phyloP scores from a whole-genome alignment of 2,888 invertebrate species.

The Drosophila fulvimacula region DNA sequence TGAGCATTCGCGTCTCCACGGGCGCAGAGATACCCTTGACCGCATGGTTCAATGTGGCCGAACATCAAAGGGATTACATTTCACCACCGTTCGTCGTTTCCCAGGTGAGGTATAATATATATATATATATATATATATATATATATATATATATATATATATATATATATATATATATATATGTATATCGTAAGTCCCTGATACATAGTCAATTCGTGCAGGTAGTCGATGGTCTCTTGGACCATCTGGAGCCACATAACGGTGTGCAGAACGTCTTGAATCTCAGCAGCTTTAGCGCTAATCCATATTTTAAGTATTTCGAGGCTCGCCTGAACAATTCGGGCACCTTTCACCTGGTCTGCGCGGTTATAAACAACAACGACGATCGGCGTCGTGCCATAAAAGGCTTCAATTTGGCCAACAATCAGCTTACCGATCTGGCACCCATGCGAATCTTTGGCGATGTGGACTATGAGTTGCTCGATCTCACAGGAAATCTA shows the following conservation, averaged over 20 bases:
- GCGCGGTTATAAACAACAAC: constrained; percentile 75
- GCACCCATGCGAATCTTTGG: constrained; percentile 72
- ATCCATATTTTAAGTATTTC: constrained; percentile 64
- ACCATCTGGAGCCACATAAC: constrained; percentile 55
- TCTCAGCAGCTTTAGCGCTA: constrained; percentile 68
- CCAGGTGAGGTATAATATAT: constrained; percentile 52
- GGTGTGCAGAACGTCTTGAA: constrained; percentile 73
- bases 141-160: neutral
- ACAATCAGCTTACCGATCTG: constrained; percentile 72
- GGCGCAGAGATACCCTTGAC: constrained; percentile 62
- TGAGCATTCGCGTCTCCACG: constrained; percentile 63
- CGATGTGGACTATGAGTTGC: constrained; percentile 69
- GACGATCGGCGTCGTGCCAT: constrained; percentile 70
- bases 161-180: neutral
- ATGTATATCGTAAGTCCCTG: neutral
- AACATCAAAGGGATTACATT: constrained; percentile 74
- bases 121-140: neutral
- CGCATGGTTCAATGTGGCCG: constrained; percentile 75
- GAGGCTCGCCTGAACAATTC: constrained; percentile 73
- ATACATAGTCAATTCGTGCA: neutral
- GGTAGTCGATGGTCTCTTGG: constrained; percentile 48
- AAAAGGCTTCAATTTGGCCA: constrained; percentile 74
- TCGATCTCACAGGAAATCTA: constrained; percentile 76
- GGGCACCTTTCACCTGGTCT: constrained; percentile 72
- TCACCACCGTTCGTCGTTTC: constrained; percentile 69